Conservation (phyloP, 2,797 vertebrate species). For the Coregonus ussuriensis region DNA sequence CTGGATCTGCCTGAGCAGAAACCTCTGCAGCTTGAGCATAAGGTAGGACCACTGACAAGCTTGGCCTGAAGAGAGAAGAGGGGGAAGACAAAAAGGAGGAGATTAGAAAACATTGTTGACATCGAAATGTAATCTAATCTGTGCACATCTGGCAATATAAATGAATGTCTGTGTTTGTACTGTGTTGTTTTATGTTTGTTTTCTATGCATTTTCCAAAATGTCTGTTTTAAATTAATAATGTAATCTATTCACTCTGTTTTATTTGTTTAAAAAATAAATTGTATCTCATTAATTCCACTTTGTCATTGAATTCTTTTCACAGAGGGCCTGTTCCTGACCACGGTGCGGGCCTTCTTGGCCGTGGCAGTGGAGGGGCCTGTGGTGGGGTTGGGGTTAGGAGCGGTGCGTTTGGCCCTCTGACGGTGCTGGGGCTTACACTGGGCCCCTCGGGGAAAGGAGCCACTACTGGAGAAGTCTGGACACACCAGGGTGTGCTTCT, state of each 20-base stretch:
- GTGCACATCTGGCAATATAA: no score
- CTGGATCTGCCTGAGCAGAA: conserved; percentile 23
- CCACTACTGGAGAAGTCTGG: conserved; percentile 86
- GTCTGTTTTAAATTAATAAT: no score
- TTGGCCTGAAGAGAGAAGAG: no score
- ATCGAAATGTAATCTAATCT: no score
- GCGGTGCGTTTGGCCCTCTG: conserved; percentile 63
- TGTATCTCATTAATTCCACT: not conserved
- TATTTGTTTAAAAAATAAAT: no score
- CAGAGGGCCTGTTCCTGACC: conserved; percentile 55
- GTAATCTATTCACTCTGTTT: no score
- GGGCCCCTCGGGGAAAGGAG: conserved; percentile 77
- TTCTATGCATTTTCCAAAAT: no score
- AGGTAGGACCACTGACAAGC: not conserved
- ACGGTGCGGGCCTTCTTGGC: conserved; percentile 46
- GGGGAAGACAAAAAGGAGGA: not conserved
- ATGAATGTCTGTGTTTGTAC: no score
- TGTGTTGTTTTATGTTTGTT: no score
- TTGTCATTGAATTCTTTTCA: not conserved
- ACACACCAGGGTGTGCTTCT: conserved; percentile 93
- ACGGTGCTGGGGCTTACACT: conserved; percentile 89
- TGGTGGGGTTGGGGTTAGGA: not conserved
- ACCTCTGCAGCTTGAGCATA: conserved; percentile 38
- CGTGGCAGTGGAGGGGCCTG: not conserved
- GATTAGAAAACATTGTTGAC: not conserved